phyloP scores from a whole-genome alignment of 2,113 vertebrate genomes.

The Ictidomys tridecemlineatus region DNA sequence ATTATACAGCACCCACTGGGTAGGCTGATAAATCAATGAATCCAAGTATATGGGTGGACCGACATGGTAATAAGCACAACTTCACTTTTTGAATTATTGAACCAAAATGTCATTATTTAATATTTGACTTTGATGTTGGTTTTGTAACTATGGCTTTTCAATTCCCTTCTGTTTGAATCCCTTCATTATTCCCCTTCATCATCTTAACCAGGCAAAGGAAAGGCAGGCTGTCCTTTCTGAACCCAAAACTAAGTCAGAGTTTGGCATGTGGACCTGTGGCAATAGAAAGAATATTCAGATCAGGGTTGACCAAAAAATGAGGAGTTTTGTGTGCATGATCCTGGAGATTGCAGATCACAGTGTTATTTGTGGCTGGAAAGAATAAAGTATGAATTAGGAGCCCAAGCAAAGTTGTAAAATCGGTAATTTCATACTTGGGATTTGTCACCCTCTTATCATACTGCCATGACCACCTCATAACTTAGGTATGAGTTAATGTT shows the following conservation, averaged over 20 bases:
- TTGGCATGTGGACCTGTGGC: background rate
- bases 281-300: background rate
- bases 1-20: background rate
- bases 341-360: background rate
- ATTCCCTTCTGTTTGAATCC: background rate
- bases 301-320: background rate
- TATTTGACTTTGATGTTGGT: background rate
- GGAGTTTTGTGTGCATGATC: too few species aligned
- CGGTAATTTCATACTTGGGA: background rate
- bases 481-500: background rate
- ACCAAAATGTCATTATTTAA: background rate
- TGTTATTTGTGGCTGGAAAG: background rate
- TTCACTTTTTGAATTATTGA: background rate
- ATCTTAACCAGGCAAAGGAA: background rate
- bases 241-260: background rate
- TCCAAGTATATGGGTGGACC: background rate
- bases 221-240: background rate
- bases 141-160: conserved; percentile 1
- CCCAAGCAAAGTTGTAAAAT: background rate
- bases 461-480: background rate
- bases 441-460: background rate
- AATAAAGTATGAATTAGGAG: background rate
- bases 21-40: background rate
- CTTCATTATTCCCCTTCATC: background rate
- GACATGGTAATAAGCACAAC: background rate